Base-by-base conservation (phyloP, 2,888 invertebrate species). In the Flexamia atlantica region DNA sequence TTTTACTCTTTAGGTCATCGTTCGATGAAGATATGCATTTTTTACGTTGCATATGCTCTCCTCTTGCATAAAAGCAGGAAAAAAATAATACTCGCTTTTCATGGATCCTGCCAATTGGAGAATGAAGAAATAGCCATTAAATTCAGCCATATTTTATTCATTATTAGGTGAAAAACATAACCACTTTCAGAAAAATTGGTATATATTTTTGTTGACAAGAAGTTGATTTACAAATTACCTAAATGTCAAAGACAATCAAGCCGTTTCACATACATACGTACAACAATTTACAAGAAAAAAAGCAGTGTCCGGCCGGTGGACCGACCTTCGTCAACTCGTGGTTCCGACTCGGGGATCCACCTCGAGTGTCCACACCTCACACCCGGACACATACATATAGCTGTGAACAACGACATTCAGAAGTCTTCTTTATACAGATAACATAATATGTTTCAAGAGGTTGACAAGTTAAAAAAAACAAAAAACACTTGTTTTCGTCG, bases 161-260 rank as follows among this genome's bases (percentile, higher is more conserved):
- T 76, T 28, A 28, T 46, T 50, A 76, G 76, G 76, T 76, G 12
- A 81, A 64, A 82, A 46, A 50, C 28, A 70, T 25, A 90, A 83
- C 70, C 80, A 84, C 50, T 53, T 81, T 87, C 87, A 87, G 87
- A 87, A 87, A 87, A 87, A 86, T 86, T 86, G 85, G 86, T 87
- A 86, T 87, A 87, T 87, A 87, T 86, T 86, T 87, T 85, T 85
- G 85, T 85, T 83, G 86, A 86, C 86, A 87, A 87, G 86, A 87
- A 87, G 86, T 85, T 87, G 87, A 86, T 87, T 87, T 87, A 87
- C 87, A 87, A 87, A 87, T 87, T 86, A 86, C 86, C 86, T 87
- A 86, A 87, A 87, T 86, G 83, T 76, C 64, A 85, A 86, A 87
- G 85, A 87, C 86, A 86, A 84, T 85, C 87, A 87, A 87, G 87